These are phyloP conservation scores for Tiliacea citrago DNA, from an alignment of 2,888 invertebrate genomes.

Conservation along the genomic window DNA sequence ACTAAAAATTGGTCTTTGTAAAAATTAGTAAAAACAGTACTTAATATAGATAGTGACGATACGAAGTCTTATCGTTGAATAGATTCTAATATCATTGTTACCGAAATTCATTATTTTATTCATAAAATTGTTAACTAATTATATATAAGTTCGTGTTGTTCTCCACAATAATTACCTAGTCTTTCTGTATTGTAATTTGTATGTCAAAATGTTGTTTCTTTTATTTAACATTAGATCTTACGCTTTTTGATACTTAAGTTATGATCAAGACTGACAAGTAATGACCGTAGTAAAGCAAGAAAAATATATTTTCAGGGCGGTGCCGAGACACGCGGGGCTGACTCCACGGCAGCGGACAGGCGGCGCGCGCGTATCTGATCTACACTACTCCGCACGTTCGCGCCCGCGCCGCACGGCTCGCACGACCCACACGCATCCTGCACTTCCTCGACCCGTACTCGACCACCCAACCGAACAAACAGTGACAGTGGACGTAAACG, in stretches of 20 bases:
- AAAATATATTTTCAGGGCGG: conserved; percentile 83
- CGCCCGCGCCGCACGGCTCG: conserved; percentile 88
- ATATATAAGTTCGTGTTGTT: neutral
- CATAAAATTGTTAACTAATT: neutral
- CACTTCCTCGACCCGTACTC: conserved; percentile 76
- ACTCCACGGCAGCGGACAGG: conserved; percentile 77
- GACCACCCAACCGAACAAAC: conserved; percentile 69
- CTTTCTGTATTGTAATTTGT: neutral
- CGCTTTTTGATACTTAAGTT: conserved; percentile 33
- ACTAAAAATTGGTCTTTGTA: neutral
- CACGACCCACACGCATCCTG: conserved; percentile 82
- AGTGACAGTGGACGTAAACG: conserved; percentile 75
- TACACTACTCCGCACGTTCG: conserved; percentile 84
- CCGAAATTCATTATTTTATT: conserved; percentile 2
- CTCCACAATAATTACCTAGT: neutral
- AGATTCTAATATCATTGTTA: neutral
- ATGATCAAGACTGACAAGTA: conserved; percentile 47
- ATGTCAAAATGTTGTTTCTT: conserved; percentile 9
- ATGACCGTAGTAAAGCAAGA: conserved; percentile 57
- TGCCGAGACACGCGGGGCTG: conserved; percentile 87
- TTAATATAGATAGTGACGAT: conserved; percentile 8
- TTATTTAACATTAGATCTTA: neutral
- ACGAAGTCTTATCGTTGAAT: conserved; percentile 20
- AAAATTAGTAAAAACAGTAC: conserved; percentile 6
- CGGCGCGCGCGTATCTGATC: conserved; percentile 81